Conservation (phyloP, 37 sponge, comb jelly and placozoan species). For the Spongilla lacustris region DNA sequence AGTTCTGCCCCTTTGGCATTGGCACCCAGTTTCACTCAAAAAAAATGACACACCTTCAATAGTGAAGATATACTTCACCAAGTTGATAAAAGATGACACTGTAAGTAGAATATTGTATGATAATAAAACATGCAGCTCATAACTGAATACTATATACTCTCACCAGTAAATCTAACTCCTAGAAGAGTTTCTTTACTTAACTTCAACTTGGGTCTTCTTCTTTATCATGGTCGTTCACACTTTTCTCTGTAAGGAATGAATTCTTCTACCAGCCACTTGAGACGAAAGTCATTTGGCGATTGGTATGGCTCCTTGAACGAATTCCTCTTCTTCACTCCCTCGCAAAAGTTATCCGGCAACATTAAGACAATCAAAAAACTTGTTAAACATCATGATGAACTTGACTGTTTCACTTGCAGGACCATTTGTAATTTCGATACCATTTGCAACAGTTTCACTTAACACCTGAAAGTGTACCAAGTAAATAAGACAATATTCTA, state of each 20-base stretch:
- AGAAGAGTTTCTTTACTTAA: constrained; percentile 20
- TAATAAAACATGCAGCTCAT: neutral
- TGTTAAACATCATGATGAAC: constrained; percentile 9
- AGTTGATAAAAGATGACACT: constrained; percentile 31
- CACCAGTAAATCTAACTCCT: constrained; percentile 4
- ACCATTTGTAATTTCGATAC: neutral
- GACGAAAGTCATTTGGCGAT: neutral
- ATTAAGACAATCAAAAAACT: constrained; percentile 1
- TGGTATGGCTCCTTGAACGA: neutral
- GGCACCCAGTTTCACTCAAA: constrained; percentile 30
- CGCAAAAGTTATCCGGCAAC: neutral
- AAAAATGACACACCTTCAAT: constrained; percentile 5
- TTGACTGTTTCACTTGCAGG: constrained; percentile 1
- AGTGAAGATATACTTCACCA: constrained; percentile 15
- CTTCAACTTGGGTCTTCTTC: neutral
- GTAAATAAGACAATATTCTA: neutral
- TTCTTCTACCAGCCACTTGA: constrained; percentile 22
- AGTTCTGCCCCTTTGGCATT: constrained; percentile 26
- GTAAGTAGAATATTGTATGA: neutral
- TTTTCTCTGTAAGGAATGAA: constrained; percentile 7
- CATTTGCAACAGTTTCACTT: constrained; percentile 9
- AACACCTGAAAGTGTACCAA: neutral
- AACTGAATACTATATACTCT: neutral
- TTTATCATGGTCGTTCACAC: neutral
- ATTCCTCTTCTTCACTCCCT: neutral